phyloP scores from a whole-genome alignment of 30 jellyfish, hydroid and myxozoan species.

The Aurelia sp. region DNA sequence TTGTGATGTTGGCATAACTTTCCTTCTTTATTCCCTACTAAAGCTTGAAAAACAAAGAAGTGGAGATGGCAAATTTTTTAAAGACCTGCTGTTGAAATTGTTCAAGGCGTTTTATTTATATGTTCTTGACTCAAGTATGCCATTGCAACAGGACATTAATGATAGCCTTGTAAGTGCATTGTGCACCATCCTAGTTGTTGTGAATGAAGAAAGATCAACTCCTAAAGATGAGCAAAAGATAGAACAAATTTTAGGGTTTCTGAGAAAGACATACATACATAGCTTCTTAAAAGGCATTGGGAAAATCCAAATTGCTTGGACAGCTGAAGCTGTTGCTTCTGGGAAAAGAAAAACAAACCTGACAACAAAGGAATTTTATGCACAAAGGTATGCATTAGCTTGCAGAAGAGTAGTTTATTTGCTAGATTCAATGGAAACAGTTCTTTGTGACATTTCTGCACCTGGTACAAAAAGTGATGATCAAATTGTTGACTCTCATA shows the following conservation, averaged over 20 bases:
- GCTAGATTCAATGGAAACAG: constrained; percentile 16
- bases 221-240: constrained; percentile 4
- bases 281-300: constrained; percentile 16
- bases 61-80: constrained; percentile 39
- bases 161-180: constrained; percentile 44
- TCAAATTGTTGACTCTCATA: background rate
- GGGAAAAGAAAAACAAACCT: background rate
- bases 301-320: constrained; percentile 30
- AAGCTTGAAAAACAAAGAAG: constrained; percentile 51
- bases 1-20: constrained; percentile 64
- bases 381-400: constrained; percentile 9
- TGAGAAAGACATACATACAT: constrained; percentile 4
- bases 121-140: constrained; percentile 30
- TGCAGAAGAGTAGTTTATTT: constrained; percentile 16
- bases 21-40: constrained; percentile 33
- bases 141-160: background rate
- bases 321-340: constrained; percentile 11
- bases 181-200: constrained; percentile 27
- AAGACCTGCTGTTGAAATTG: constrained; percentile 33
- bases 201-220: background rate
- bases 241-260: background rate
- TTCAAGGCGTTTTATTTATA: constrained; percentile 34
- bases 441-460: background rate
- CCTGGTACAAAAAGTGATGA: background rate
- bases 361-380: constrained; percentile 1